A percentile compares a stretch with the other conserved stretches of the same genome.
phyloP scores from a whole-genome alignment of 2,888 invertebrate species.

The Perizoma affinitatum region DNA sequence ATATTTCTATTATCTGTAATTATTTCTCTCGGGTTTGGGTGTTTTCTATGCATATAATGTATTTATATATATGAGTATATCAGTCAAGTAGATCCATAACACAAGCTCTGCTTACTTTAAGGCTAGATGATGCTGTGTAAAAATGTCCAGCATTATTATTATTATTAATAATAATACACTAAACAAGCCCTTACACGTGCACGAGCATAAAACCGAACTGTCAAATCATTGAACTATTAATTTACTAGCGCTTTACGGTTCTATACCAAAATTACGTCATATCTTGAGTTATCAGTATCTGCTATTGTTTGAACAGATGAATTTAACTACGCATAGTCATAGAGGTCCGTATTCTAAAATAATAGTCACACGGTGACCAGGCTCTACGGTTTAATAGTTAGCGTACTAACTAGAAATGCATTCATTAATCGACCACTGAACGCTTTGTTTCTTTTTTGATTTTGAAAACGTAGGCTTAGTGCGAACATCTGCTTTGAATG shows the following conservation, averaged over 20 bases:
- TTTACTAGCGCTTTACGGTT: slow-evolving; percentile 10
- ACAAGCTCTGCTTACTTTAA: too few species aligned
- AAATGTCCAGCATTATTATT: too few species aligned
- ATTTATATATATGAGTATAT: too few species aligned
- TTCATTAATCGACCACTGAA: too few species aligned
- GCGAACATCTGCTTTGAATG: neutral
- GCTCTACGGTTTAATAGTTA: too few species aligned
- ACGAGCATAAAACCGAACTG: slow-evolving; percentile 9
- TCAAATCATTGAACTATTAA: slow-evolving; percentile 4
- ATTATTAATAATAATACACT: neutral
- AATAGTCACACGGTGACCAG: neutral
- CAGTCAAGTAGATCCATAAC: too few species aligned
- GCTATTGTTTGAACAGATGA: slow-evolving; percentile 34
- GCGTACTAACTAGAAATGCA: neutral
- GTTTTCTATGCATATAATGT: too few species aligned
- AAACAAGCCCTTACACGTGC: neutral
- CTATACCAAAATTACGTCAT: slow-evolving; percentile 4
- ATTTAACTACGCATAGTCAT: slow-evolving; percentile 23
- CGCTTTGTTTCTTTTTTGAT: too few species aligned
- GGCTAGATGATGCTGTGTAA: too few species aligned
- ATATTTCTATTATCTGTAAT: too few species aligned
- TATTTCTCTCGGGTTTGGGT: too few species aligned
- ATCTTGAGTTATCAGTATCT: slow-evolving; percentile 5
- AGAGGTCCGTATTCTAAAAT: slow-evolving; percentile 3
- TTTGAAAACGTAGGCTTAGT: too few species aligned